phyloP scores from a whole-genome alignment of 2,797 vertebrate genomes.

The Peromyscus attwateri region DNA sequence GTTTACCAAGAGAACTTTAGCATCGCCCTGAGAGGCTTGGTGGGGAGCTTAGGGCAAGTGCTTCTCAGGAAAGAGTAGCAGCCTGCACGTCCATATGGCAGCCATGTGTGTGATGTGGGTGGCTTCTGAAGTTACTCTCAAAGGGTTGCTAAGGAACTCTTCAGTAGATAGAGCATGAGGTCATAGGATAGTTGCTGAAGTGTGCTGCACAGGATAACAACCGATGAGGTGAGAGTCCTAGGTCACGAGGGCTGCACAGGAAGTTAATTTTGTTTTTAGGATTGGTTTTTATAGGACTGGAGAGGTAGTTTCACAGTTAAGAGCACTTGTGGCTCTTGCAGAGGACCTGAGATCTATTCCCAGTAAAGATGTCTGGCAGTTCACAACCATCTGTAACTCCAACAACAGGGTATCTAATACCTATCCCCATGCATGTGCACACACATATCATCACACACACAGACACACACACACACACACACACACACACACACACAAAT shows the following conservation, averaged over 20 bases:
- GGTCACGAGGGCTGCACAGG: background rate
- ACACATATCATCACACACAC: background rate
- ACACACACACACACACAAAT: no score
- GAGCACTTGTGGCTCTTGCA: background rate
- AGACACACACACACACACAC: background rate
- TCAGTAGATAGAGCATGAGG: background rate
- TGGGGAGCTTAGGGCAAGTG: background rate
- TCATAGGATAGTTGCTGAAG: background rate
- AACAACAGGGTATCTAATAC: background rate
- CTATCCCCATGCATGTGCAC: background rate
- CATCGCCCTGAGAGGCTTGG: background rate
- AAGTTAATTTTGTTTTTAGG: background rate
- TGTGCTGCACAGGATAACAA: background rate
- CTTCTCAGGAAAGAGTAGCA: background rate
- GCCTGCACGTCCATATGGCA: no score
- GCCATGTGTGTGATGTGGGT: background rate
- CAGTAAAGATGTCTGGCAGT: background rate
- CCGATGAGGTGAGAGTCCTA: background rate
- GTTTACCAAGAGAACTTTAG: background rate
- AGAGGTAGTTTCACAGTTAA: background rate
- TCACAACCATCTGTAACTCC: background rate
- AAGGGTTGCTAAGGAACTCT: background rate
- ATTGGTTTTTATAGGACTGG: background rate
- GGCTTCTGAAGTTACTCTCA: background rate
- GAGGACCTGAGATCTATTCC: background rate